Evolutionary conservation across 2,888 invertebrate genomes (phyloP).

Genomic region (Biston betularia): DNA sequence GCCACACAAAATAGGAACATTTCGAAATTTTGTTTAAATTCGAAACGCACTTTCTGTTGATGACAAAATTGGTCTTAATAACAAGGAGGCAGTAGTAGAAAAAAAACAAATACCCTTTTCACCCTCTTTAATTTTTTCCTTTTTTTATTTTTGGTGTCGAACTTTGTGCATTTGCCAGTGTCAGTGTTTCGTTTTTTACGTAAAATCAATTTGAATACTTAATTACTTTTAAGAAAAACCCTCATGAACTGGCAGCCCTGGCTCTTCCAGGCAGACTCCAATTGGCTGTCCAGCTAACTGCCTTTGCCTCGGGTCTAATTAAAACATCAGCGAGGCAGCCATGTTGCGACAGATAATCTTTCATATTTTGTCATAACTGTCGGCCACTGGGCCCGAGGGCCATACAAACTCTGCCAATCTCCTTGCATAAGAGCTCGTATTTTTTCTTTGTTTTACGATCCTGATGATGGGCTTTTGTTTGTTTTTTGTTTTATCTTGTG

Average conservation of each 20-base stretch:
- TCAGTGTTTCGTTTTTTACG: neutral
- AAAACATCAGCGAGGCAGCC: slow-evolving; percentile 75
- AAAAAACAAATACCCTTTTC: too few relatives aligned
- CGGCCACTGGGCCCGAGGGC: slow-evolving; percentile 60
- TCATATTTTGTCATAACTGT: slow-evolving; percentile 83
- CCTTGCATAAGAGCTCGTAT: slow-evolving; percentile 3
- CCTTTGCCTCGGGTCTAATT: slow-evolving; percentile 83
- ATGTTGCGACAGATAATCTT: slow-evolving; percentile 75
- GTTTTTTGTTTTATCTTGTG: too few relatives aligned
- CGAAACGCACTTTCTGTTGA: too few relatives aligned
- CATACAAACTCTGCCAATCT: slow-evolving; percentile 28
- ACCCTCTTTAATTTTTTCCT: too few relatives aligned
- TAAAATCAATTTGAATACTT: neutral
- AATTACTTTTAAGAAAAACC: neutral
- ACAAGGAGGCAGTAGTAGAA: too few relatives aligned
- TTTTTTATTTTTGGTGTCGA: too few relatives aligned
- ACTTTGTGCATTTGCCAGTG: neutral
- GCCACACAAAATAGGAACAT: too few relatives aligned
- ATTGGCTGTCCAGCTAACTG: slow-evolving; percentile 73
- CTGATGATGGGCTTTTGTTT: slow-evolving; percentile 3
- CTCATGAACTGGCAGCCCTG: slow-evolving; percentile 32
- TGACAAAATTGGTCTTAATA: too few relatives aligned
- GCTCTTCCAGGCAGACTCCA: slow-evolving; percentile 62
- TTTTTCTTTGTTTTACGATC: slow-evolving; percentile 21
- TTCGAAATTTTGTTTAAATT: too few relatives aligned